These are phyloP conservation scores for Peromyscus attwateri DNA, from an alignment of 2,797 vertebrate species.

Conservation along the genomic window DNA sequence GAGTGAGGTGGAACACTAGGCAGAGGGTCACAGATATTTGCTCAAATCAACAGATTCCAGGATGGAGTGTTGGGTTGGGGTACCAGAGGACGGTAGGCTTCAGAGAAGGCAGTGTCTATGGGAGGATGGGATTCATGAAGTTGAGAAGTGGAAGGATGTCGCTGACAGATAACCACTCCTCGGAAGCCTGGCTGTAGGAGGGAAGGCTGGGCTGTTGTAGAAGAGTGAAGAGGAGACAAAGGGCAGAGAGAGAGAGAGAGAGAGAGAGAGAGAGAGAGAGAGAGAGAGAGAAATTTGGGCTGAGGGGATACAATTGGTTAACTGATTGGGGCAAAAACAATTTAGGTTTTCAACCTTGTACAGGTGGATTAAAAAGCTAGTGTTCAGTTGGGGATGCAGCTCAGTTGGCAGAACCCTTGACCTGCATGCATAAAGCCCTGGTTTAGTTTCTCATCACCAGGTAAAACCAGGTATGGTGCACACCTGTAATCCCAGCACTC, in stretches of 20 bases:
- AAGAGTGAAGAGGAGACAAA: not conserved
- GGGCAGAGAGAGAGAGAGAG: not conserved
- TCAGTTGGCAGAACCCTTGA: not conserved
- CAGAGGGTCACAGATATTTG: not conserved
- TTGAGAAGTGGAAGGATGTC: not conserved
- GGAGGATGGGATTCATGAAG: not conserved
- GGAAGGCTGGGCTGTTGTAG: not conserved
- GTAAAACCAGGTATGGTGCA: not conserved
- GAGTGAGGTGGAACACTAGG: not conserved
- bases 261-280: not conserved
- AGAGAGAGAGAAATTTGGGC: not conserved
- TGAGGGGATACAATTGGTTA: not conserved
- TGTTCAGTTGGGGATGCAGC: not conserved
- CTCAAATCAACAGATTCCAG: not conserved
- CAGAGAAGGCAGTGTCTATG: constrained; percentile 20
- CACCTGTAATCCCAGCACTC: not conserved
- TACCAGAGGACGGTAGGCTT: not conserved
- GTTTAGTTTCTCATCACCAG: not conserved
- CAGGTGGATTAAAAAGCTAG: not conserved
- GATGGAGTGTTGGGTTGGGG: not conserved
- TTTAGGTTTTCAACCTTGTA: not conserved
- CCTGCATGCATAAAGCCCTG: not conserved
- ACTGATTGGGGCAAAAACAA: not conserved
- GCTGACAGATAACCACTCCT: not conserved
- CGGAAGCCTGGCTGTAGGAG: not conserved